Percentiles rank a stretch among this genome's conserved stretches.
Conservation (phyloP, 2,113 vertebrate species). For the Felis catus region F.catus_Fca126_mat1.0 CM031412.1:198956001-198956500, state of each 20-base stretch:
- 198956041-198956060: background rate
- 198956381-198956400: background rate
- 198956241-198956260: background rate
- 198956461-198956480: background rate
- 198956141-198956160: background rate
- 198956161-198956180: background rate
- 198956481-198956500: background rate
- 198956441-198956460: background rate
- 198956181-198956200: background rate
- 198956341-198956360: background rate
- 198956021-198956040: background rate
- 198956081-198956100: background rate
- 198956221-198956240: background rate
- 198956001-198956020: background rate
- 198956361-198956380: background rate
- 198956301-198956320: background rate
- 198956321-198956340: background rate
- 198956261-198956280: background rate
- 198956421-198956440: background rate
- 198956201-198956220: background rate
- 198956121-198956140: background rate
- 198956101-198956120: background rate
- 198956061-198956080: background rate
- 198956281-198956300: background rate
- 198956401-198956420: background rate